These are phyloP conservation scores for Trinorchestia longiramus DNA, from an alignment of 1,140 invertebrate species.

Conservation along the genomic window DNA sequence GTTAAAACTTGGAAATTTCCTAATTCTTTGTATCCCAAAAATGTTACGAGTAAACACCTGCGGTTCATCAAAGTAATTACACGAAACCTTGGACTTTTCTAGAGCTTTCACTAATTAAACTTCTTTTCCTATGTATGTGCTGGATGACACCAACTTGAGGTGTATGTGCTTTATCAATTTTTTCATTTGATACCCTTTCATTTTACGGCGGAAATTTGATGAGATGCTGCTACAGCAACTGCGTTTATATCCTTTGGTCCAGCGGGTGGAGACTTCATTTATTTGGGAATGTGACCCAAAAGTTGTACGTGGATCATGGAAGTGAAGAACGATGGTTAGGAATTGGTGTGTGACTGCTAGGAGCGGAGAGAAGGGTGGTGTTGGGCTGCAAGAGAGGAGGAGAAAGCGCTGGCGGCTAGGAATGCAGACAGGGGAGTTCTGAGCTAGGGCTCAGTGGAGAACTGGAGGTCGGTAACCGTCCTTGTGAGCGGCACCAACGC, in stretches of 20 bases:
- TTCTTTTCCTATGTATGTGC: no score
- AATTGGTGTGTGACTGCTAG: neutral
- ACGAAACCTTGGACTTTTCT: neutral
- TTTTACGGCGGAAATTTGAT: no score
- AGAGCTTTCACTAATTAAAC: no score
- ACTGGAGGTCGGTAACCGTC: conserved; percentile 26
- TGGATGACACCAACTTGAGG: neutral
- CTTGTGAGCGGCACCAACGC: neutral
- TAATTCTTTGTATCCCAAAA: neutral
- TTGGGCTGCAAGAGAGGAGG: neutral
- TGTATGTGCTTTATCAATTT: neutral
- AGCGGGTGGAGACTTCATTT: neutral
- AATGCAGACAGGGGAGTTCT: conserved; percentile 14
- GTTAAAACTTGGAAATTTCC: neutral
- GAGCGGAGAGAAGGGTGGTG: neutral
- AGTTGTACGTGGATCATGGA: neutral
- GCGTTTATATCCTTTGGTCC: no score
- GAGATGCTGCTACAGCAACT: no score
- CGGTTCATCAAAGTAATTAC: neutral
- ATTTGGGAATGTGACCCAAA: neutral
- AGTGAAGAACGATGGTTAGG: neutral
- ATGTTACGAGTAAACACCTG: no score
- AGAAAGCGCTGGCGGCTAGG: conserved; percentile 2
- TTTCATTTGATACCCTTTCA: no score
- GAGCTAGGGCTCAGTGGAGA: neutral